phyloP scores from a whole-genome alignment of 2,888 invertebrate species.

The Calliscelio sp. region DNA sequence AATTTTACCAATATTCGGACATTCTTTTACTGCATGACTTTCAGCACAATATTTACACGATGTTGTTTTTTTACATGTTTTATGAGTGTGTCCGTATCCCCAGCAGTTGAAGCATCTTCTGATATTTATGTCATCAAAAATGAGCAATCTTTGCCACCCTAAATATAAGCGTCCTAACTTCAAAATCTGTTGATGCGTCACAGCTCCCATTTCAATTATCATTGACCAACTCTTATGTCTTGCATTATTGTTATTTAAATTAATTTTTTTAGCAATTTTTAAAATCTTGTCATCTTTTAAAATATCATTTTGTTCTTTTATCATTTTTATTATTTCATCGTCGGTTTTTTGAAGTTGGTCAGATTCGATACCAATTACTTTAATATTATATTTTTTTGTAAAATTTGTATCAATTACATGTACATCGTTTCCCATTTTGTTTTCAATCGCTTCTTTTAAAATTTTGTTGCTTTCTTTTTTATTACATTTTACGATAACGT shows the following conservation, averaged over 20 bases:
- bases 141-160: slow-evolving; percentile 28
- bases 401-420: not conserved
- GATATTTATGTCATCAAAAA: slow-evolving; percentile 21
- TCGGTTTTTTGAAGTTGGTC: not conserved
- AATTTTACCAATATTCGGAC: not conserved
- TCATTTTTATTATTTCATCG: slow-evolving; percentile 1
- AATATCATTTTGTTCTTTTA: slow-evolving; percentile 21
- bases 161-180: slow-evolving; percentile 8
- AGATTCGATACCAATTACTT: slow-evolving; percentile 5
- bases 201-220: slow-evolving; percentile 1
- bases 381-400: slow-evolving; percentile 1
- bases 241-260: slow-evolving; percentile 2
- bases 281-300: slow-evolving; percentile 10
- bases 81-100: not conserved
- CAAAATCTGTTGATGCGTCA: slow-evolving; percentile 31
- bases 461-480: not conserved
- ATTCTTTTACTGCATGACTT: not conserved
- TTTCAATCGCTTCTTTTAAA: slow-evolving; percentile 5
- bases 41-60: not conserved
- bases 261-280: not conserved
- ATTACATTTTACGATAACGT: slow-evolving; percentile 4
- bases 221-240: slow-evolving; percentile 11
- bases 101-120: slow-evolving; percentile 19
- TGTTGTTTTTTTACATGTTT: slow-evolving; percentile 2
- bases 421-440: slow-evolving; percentile 8